Conservation (phyloP, 1,140 invertebrate genomes). For the Calephelis virginiensis region DNA sequence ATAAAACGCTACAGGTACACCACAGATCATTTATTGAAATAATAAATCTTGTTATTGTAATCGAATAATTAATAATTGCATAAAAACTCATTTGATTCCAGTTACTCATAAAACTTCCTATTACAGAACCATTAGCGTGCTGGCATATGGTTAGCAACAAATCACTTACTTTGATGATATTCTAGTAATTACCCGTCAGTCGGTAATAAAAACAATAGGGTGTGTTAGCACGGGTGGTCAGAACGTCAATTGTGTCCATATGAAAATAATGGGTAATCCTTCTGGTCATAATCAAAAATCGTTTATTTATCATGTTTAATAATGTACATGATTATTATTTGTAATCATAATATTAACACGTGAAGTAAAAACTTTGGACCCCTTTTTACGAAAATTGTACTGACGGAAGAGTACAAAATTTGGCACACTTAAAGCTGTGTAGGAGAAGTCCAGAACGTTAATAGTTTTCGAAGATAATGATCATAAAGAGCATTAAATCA, state of each 20-base stretch:
- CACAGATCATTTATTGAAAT: background rate
- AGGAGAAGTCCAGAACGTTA: too few species aligned
- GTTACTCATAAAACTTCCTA: slow-evolving; percentile 6
- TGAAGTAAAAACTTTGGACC: too few species aligned
- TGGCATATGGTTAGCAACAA: slow-evolving; percentile 48
- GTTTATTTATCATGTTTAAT: too few species aligned
- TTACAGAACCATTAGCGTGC: slow-evolving; percentile 13
- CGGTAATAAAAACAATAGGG: slow-evolving; percentile 56
- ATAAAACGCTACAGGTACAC: background rate
- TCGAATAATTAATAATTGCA: background rate
- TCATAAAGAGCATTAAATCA: too few species aligned
- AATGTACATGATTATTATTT: too few species aligned
- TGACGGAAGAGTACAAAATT: too few species aligned
- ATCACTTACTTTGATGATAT: slow-evolving; percentile 55
- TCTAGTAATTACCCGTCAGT: slow-evolving; percentile 47
- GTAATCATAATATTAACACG: too few species aligned
- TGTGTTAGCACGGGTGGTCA: slow-evolving; percentile 9
- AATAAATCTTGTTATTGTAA: slow-evolving; percentile 2
- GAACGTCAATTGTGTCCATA: background rate
- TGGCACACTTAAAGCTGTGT: too few species aligned
- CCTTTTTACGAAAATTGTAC: too few species aligned
- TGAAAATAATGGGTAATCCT: background rate
- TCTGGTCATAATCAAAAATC: too few species aligned
- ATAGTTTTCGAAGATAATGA: too few species aligned
- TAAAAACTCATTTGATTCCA: slow-evolving; percentile 1